Evolutionary conservation across 2,797 vertebrate genomes (phyloP).

Genomic region (Tinamus major): DNA sequence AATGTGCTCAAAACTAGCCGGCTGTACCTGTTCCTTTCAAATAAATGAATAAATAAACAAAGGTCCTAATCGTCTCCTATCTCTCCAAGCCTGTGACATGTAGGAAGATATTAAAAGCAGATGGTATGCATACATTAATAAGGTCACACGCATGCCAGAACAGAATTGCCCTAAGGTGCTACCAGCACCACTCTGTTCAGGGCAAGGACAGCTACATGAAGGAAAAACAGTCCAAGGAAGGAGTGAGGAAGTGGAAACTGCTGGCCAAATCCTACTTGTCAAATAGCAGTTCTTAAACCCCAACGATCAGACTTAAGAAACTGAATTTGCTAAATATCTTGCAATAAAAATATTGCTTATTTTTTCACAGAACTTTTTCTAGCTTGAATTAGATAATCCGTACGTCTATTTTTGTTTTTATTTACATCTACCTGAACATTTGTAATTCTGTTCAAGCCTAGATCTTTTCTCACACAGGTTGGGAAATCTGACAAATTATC

Average conservation of each 20-base stretch:
- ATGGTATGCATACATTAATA: fast-evolving
- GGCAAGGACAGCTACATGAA: background rate
- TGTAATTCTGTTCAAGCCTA: background rate
- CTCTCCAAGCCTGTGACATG: background rate
- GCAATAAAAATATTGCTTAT: background rate
- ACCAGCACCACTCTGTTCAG: background rate
- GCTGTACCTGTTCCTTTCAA: background rate
- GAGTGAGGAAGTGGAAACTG: background rate
- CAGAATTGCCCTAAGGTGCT: background rate
- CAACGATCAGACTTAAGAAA: background rate
- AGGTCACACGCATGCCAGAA: background rate
- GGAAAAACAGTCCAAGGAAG: background rate
- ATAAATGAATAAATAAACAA: background rate
- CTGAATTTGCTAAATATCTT: background rate
- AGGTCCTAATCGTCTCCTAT: background rate
- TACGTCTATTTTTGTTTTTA: background rate
- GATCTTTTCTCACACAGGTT: background rate
- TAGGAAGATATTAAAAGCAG: background rate
- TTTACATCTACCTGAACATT: background rate
- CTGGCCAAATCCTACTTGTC: background rate
- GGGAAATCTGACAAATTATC: slow-evolving; percentile 16
- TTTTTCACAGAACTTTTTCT: background rate
- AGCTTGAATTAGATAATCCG: background rate
- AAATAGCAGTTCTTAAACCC: background rate
- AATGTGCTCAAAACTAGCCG: background rate